phyloP scores from a whole-genome alignment of 1,140 invertebrate genomes.

The Ceratosolen solmsi region DNA sequence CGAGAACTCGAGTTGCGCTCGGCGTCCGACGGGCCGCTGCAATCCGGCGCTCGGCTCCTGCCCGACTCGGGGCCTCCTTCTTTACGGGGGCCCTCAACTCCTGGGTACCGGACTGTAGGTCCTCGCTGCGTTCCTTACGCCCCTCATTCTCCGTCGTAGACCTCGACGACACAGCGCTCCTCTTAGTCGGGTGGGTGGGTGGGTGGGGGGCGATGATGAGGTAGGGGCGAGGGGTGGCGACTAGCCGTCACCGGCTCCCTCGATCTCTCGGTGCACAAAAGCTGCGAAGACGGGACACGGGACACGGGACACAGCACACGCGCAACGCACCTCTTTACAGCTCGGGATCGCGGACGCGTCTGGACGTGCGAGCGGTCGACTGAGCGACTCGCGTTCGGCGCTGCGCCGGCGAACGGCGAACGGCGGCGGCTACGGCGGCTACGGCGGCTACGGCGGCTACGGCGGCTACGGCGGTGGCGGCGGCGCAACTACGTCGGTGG shows the following conservation, averaged over 20 bases:
- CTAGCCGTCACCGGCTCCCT: neutral
- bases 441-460: conserved; percentile 14
- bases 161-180: neutral
- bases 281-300: neutral
- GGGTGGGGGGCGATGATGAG: neutral
- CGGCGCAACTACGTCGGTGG: conserved; percentile 44
- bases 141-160: neutral
- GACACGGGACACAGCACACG: neutral
- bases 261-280: neutral
- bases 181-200: neutral
- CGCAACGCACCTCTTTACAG: conserved; percentile 47
- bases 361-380: conserved; percentile 61
- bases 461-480: conserved; percentile 34
- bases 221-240: no score
- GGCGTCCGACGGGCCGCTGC: conserved; percentile 36
- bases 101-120: neutral
- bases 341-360: conserved; percentile 70
- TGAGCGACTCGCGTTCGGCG: conserved; percentile 63
- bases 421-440: conserved; percentile 52
- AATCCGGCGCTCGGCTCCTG: neutral
- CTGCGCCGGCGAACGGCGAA: conserved; percentile 51
- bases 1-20: neutral
- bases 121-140: neutral
- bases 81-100: neutral
- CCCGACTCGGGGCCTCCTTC: neutral